phyloP scores from a whole-genome alignment of 2,797 vertebrate species.

The Chelidonichthys spinosus region DNA sequence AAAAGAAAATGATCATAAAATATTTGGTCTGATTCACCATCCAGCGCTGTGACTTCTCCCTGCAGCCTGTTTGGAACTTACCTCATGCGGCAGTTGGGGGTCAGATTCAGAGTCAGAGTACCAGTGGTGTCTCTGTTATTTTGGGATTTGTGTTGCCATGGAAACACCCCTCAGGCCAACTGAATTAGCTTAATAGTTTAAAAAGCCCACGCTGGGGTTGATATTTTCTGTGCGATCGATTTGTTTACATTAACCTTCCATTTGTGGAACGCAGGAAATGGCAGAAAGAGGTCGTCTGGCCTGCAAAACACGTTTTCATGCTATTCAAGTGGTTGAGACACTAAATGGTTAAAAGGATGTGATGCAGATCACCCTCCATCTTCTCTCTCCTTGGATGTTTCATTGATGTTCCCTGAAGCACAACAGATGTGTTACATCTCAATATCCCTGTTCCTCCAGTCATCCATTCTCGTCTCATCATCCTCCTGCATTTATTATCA shows the following conservation, averaged over 20 bases:
- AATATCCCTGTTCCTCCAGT: conserved; percentile 19
- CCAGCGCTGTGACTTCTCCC: not conserved
- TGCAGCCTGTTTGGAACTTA: not conserved
- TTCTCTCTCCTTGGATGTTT: conserved; percentile 25
- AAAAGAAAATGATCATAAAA: not conserved
- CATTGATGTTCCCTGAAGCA: conserved; percentile 48
- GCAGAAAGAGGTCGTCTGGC: not conserved
- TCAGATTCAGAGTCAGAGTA: conserved; percentile 45
- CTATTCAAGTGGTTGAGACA: not conserved
- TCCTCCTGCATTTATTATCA: too few relatives aligned
- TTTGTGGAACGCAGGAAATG: not conserved
- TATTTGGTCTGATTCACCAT: not conserved
- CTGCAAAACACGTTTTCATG: not conserved
- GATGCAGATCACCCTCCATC: not conserved
- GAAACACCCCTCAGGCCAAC: conserved; percentile 43
- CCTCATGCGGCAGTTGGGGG: conserved; percentile 33
- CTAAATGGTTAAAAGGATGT: not conserved
- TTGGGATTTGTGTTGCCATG: conserved; percentile 63
- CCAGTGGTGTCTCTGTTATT: conserved; percentile 39
- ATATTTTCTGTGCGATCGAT: conserved; percentile 6
- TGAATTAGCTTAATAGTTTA: conserved; percentile 36
- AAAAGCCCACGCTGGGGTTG: conserved; percentile 4
- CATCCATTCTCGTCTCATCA: not conserved
- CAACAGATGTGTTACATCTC: conserved; percentile 39
- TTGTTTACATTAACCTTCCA: conserved; percentile 25